phyloP scores from a whole-genome alignment of 2,888 invertebrate genomes.

The Vandiemenella viatica region DNA sequence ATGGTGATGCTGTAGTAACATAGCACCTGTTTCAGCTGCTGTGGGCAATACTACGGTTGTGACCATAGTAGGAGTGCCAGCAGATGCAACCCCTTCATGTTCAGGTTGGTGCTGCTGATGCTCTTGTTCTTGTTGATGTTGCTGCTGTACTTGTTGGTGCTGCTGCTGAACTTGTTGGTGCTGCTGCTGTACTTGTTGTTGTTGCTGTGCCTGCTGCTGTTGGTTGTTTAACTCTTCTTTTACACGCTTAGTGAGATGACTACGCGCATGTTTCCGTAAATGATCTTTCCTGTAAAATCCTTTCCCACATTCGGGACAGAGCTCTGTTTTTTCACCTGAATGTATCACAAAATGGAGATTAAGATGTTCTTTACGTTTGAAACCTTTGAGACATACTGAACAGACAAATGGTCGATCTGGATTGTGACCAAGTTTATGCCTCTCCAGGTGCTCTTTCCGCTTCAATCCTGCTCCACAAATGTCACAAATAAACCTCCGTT shows the following conservation, averaged over 20 bases:
- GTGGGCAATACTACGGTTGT: slow-evolving; percentile 38
- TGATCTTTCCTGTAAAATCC: slow-evolving; percentile 56
- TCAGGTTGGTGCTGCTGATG: slow-evolving; percentile 21
- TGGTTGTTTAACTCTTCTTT: slow-evolving; percentile 43
- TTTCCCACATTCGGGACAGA: slow-evolving; percentile 61
- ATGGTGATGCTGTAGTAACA: slow-evolving; percentile 27
- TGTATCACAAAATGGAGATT: slow-evolving; percentile 73
- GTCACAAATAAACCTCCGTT: slow-evolving; percentile 34
- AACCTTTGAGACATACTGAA: slow-evolving; percentile 58
- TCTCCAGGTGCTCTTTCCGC: slow-evolving; percentile 61
- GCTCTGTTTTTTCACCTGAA: slow-evolving; percentile 68
- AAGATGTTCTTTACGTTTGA: slow-evolving; percentile 68
- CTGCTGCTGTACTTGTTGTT: slow-evolving; percentile 21
- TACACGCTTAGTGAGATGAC: slow-evolving; percentile 58
- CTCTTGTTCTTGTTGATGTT: slow-evolving; percentile 23
- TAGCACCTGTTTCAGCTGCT: slow-evolving; percentile 32
- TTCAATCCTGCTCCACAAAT: slow-evolving; percentile 37
- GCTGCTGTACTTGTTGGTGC: slow-evolving; percentile 22
- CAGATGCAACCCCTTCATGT: background rate
- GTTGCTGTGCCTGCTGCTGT: slow-evolving; percentile 27
- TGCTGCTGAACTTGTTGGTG: slow-evolving; percentile 23
- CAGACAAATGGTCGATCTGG: slow-evolving; percentile 68
- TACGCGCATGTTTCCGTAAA: slow-evolving; percentile 61
- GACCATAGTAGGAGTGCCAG: slow-evolving; percentile 19
- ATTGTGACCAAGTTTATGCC: slow-evolving; percentile 66